Evolutionary conservation across 53 echinoderm and acorn worm genomes (phyloP).

Genomic region (Holothuria leucospilota): DNA sequence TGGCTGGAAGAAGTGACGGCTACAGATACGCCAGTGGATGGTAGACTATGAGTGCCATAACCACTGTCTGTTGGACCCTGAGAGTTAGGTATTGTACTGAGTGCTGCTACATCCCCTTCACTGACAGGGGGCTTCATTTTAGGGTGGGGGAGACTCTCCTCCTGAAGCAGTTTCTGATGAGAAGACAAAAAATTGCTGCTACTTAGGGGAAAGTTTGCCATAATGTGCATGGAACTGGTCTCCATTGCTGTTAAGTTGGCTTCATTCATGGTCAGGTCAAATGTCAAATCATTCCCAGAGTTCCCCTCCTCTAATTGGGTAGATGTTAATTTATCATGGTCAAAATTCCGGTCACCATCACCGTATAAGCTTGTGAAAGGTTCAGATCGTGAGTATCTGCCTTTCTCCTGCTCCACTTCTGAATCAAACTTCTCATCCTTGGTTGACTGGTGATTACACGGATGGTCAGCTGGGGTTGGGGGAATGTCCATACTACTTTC

Average conservation of each 20-base stretch:
- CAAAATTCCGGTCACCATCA: conserved; percentile 11
- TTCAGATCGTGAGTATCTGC: background rate
- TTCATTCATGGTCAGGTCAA: conserved; percentile 48
- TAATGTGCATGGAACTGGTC: conserved; percentile 33
- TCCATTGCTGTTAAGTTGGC: conserved; percentile 46
- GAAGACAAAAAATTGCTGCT: too few species aligned
- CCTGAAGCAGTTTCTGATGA: too few species aligned
- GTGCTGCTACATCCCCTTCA: too few species aligned
- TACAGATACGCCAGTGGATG: conserved; percentile 52
- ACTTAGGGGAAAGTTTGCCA: background rate
- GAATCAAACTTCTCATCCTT: too few species aligned
- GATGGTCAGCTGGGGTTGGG: background rate
- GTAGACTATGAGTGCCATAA: conserved; percentile 73
- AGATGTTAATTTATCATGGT: conserved; percentile 27
- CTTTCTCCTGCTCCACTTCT: background rate
- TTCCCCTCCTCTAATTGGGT: conserved; percentile 32
- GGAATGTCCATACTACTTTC: background rate
- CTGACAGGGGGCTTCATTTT: too few species aligned
- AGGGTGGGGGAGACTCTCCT: too few species aligned
- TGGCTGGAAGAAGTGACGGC: background rate
- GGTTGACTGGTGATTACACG: background rate
- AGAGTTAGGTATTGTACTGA: background rate
- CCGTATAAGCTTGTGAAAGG: background rate
- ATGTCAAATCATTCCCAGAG: conserved; percentile 36
- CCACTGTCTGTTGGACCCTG: conserved; percentile 69